These are phyloP conservation scores for Cataglyphis rosenhaueri DNA, from an alignment of 2,888 invertebrate genomes.

Conservation along the genomic window DNA sequence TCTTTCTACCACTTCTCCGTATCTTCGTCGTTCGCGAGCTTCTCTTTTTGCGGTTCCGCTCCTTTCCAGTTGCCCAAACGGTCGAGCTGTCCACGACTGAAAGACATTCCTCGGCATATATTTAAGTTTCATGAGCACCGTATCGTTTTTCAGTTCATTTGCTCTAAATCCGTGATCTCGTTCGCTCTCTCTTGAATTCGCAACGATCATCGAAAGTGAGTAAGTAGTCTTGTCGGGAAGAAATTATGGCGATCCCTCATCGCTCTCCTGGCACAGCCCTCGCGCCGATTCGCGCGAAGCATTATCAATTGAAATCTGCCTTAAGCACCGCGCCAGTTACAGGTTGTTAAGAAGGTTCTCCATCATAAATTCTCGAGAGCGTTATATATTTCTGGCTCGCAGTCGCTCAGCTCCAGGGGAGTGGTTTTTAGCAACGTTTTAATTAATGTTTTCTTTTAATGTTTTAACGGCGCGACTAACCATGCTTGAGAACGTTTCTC, in stretches of 20 bases:
- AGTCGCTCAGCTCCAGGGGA: conserved; percentile 51
- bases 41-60: conserved; percentile 31
- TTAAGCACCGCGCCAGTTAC: conserved; percentile 69
- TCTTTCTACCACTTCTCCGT: conserved; percentile 14
- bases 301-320: conserved; percentile 71
- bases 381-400: conserved; percentile 51
- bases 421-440: conserved; percentile 63
- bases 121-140: conserved; percentile 79
- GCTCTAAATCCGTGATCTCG: conserved; percentile 55
- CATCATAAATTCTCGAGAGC: conserved; percentile 67
- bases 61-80: conserved; percentile 70
- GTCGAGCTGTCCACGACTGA: conserved; percentile 65
- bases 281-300: conserved; percentile 49
- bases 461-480: conserved; percentile 17
- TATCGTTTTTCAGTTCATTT: conserved; percentile 53
- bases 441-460: conserved; percentile 71
- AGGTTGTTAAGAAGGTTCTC: conserved; percentile 72
- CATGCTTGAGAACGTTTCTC: conserved; percentile 24
- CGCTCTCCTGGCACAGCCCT: conserved; percentile 47
- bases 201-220: conserved; percentile 59
- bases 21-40: neutral
- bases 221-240: conserved; percentile 59
- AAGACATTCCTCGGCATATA: conserved; percentile 73
- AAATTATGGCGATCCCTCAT: conserved; percentile 69
- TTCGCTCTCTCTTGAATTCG: conserved; percentile 56